Evolutionary conservation across 1,140 invertebrate genomes (phyloP).

Genomic region (Forficula auricularia): DNA sequence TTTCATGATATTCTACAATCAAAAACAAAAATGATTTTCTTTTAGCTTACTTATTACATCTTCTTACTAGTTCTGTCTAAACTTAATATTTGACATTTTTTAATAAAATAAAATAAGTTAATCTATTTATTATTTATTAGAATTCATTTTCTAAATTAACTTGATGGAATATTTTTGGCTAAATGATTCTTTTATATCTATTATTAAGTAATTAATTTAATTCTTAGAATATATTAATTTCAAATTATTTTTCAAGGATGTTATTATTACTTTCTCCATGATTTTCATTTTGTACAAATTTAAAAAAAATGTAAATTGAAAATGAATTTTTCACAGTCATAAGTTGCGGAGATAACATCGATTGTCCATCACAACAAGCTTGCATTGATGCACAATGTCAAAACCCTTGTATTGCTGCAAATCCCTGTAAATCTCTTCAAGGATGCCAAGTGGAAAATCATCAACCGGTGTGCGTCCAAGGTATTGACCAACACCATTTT

Average conservation of each 20-base stretch:
- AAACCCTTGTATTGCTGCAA: slow-evolving; percentile 49
- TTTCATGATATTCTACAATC: too few relatives aligned
- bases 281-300: slow-evolving; percentile 6
- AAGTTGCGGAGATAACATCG: slow-evolving; percentile 45
- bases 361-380: slow-evolving; percentile 53
- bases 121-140: too few relatives aligned
- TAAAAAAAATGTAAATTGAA: slow-evolving; percentile 3
- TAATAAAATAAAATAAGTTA: too few relatives aligned
- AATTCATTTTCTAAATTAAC: too few relatives aligned
- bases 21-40: too few relatives aligned
- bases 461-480: slow-evolving; percentile 57
- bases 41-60: too few relatives aligned
- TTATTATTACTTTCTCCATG: neutral
- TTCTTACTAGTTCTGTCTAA: too few relatives aligned
- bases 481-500: slow-evolving; percentile 30
- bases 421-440: slow-evolving; percentile 44
- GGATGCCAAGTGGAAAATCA: slow-evolving; percentile 61
- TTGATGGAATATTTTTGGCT: too few relatives aligned
- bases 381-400: slow-evolving; percentile 59
- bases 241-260: neutral
- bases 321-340: slow-evolving; percentile 30
- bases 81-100: too few relatives aligned
- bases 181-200: too few relatives aligned
- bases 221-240: too few relatives aligned
- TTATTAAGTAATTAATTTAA: too few relatives aligned